Evolutionary conservation across 2,888 invertebrate species (phyloP).

Genomic region (Platypus cylindrus): DNA sequence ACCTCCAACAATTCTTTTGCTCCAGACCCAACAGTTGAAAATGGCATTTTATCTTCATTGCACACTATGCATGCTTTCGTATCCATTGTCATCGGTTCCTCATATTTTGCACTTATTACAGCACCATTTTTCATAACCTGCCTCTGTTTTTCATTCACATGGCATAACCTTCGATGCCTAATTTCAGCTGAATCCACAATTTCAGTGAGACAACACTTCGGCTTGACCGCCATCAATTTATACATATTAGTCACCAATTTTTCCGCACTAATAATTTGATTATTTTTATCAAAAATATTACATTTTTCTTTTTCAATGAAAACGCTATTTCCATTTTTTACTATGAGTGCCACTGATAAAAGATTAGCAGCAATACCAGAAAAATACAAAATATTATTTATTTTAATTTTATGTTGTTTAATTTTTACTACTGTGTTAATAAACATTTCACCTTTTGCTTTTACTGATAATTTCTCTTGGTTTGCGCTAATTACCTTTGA

Average conservation of each 20-base stretch:
- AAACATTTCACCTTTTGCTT: not conserved
- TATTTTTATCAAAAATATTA: constrained; percentile 4
- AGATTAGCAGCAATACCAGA: constrained; percentile 18
- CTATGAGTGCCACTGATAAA: constrained; percentile 18
- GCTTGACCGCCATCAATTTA: constrained; percentile 3
- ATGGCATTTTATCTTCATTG: constrained; percentile 25
- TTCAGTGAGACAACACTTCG: constrained; percentile 1
- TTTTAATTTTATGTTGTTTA: constrained; percentile 6
- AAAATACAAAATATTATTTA: constrained; percentile 15
- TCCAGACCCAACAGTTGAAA: constrained; percentile 11
- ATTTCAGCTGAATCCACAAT: too few species aligned
- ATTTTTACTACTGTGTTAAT: not conserved
- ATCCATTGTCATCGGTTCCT: not conserved
- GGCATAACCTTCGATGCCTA: constrained; percentile 16
- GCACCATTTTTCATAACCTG: constrained; percentile 8
- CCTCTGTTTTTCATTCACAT: constrained; percentile 10
- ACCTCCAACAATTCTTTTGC: constrained; percentile 11
- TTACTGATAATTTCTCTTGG: not conserved
- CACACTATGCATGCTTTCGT: constrained; percentile 12
- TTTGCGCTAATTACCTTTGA: constrained; percentile 8
- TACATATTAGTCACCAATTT: constrained; percentile 4
- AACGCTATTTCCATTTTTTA: constrained; percentile 18
- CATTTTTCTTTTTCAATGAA: constrained; percentile 8
- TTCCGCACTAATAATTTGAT: constrained; percentile 1
- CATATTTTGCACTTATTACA: constrained; percentile 4